A percentile compares a stretch with the other conserved stretches of the same genome.
Evolutionary conservation across 2,888 invertebrate genomes (phyloP).

Genomic region (Habrosyne pyritoides): DNA sequence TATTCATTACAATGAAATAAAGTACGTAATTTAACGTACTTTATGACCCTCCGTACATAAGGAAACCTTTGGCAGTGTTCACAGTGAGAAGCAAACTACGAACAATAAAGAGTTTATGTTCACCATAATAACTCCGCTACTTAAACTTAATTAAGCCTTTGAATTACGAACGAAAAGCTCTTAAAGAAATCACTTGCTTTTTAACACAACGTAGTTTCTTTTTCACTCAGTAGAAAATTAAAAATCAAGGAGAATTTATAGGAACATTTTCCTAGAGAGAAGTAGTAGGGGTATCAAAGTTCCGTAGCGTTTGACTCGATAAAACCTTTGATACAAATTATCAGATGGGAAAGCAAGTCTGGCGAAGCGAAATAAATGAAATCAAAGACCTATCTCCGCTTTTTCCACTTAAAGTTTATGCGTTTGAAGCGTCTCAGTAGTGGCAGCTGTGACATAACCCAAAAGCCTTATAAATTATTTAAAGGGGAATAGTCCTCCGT

Average conservation of each 20-base stretch:
- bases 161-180: constrained; percentile 21
- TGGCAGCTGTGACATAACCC: constrained; percentile 63
- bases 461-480: constrained; percentile 73
- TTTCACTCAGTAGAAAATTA: neutral
- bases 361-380: constrained; percentile 51
- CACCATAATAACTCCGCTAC: constrained; percentile 30
- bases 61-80: constrained; percentile 31
- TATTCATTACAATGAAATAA: constrained; percentile 42
- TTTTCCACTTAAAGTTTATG: constrained; percentile 41
- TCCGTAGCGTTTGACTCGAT: neutral
- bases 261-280: neutral
- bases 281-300: neutral
- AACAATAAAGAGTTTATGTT: constrained; percentile 43
- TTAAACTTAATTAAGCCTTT: constrained; percentile 41
- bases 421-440: constrained; percentile 36
- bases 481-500: constrained; percentile 61
- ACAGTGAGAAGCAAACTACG: constrained; percentile 33
- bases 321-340: constrained; percentile 49
- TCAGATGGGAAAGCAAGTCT: constrained; percentile 41
- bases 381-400: constrained; percentile 52
- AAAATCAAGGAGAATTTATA: neutral
- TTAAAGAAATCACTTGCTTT: constrained; percentile 7
- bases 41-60: constrained; percentile 40
- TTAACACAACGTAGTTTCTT: neutral
- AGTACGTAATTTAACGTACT: constrained; percentile 37